Percentiles rank a stretch among this genome's conserved stretches.
Conservation (phyloP, 2,888 invertebrate species). For the Drosophila fungiperda region DNA sequence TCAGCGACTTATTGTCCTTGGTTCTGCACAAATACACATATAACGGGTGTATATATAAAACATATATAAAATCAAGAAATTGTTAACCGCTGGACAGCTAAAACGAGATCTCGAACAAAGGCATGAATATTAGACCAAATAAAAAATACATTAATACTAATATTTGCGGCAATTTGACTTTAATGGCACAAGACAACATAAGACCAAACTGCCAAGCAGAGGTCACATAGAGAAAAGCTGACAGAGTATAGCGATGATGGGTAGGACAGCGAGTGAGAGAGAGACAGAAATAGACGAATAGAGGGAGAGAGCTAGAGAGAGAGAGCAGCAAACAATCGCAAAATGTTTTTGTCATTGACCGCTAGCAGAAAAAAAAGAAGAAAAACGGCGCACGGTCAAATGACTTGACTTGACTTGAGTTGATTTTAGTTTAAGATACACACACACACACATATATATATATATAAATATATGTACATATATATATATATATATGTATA, state of each 20-base stretch:
- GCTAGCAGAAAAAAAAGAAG: constrained; percentile 50
- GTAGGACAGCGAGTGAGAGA: background rate
- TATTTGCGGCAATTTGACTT: constrained; percentile 77
- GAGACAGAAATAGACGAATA: no score
- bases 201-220: constrained; percentile 51
- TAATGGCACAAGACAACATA: constrained; percentile 68
- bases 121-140: constrained; percentile 58
- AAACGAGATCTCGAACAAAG: constrained; percentile 25
- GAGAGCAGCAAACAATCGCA: constrained; percentile 25
- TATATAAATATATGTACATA: background rate
- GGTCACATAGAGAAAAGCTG: constrained; percentile 38
- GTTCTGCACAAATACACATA: no score
- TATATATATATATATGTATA: background rate
- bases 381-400: constrained; percentile 75
- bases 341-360: constrained; percentile 78
- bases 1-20: background rate
- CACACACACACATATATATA: background rate
- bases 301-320: background rate
- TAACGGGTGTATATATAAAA: no score
- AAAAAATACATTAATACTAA: constrained; percentile 78
- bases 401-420: constrained; percentile 59
- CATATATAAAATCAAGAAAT: background rate
- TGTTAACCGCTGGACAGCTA: constrained; percentile 12
- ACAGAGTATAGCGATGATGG: background rate
- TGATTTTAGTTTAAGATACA: constrained; percentile 52